Conservation (phyloP, 2,797 vertebrate genomes). For the Lepilemur ruficaudatus region DNA sequence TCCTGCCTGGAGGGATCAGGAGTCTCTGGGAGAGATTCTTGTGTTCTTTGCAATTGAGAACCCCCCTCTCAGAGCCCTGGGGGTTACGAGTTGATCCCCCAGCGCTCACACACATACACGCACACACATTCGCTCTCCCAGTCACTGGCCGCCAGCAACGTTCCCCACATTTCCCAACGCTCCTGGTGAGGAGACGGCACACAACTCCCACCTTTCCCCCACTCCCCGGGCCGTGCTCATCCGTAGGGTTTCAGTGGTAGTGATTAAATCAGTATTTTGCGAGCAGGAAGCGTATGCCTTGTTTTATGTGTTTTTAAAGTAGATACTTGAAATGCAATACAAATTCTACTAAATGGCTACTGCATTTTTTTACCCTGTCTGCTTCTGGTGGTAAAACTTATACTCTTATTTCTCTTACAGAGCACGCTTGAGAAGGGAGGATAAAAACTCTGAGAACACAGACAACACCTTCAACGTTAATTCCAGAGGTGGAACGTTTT, state of each 20-base stretch:
- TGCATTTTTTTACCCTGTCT: not conserved
- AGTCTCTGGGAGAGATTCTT: not conserved
- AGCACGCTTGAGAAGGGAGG: conserved; percentile 85
- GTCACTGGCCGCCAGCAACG: not conserved
- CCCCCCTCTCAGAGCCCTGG: not conserved
- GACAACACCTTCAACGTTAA: conserved; percentile 80
- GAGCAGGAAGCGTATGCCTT: not conserved
- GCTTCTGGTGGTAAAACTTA: conserved; percentile 4
- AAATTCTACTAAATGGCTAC: not conserved
- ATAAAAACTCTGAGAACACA: conserved; percentile 77
- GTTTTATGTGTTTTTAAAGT: not conserved
- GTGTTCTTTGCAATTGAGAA: not conserved
- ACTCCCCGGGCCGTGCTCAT: fast-evolving
- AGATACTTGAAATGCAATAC: not conserved
- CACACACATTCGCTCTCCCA: too few relatives aligned
- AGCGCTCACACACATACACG: too few relatives aligned
- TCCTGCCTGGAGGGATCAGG: not conserved
- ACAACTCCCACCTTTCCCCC: fast-evolving
- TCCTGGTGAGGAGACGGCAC: not conserved
- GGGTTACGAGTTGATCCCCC: not conserved
- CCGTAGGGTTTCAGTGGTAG: not conserved
- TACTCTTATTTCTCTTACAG: conserved; percentile 73
- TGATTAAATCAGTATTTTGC: not conserved
- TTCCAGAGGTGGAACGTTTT: conserved; percentile 84
- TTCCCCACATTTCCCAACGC: not conserved